Conservation (phyloP, 2,797 vertebrate genomes). For the Alfaro cultratus region DNA sequence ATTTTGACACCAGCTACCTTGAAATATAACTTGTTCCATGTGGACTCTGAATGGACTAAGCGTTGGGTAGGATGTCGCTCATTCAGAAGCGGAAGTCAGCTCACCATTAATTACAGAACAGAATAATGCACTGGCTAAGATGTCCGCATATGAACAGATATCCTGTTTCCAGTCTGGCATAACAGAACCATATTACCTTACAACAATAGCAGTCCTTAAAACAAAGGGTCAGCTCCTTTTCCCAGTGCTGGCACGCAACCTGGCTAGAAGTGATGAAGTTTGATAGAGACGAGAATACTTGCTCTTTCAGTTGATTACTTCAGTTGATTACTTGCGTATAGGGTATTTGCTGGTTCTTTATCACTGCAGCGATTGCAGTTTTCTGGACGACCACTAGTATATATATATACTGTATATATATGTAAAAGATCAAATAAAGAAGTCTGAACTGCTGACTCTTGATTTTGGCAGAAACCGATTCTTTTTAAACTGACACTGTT, state of each 20-base stretch:
- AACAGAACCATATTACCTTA: not conserved
- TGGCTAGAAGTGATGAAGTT: not conserved
- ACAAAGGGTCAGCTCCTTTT: constrained; percentile 1
- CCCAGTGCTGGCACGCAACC: not conserved
- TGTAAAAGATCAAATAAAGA: not conserved
- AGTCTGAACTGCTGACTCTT: too few relatives aligned
- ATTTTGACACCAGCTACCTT: not conserved
- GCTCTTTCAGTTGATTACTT: not conserved
- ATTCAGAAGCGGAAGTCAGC: constrained; percentile 2
- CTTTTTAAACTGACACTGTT: too few relatives aligned
- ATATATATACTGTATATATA: too few relatives aligned
- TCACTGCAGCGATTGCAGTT: not conserved
- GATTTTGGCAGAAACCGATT: too few relatives aligned
- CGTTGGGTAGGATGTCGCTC: not conserved
- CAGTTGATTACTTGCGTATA: not conserved
- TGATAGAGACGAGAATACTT: not conserved
- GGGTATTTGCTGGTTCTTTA: not conserved
- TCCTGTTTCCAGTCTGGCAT: constrained; percentile 9
- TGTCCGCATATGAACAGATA: constrained; percentile 5
- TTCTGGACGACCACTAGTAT: too few relatives aligned
- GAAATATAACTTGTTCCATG: not conserved
- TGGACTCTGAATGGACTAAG: not conserved
- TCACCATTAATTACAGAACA: constrained; percentile 11
- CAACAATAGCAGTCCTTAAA: constrained; percentile 10
- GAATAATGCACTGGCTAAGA: not conserved